Evolutionary conservation across 2,888 invertebrate species (phyloP).

Genomic region (Podotricha telesiphe): DNA sequence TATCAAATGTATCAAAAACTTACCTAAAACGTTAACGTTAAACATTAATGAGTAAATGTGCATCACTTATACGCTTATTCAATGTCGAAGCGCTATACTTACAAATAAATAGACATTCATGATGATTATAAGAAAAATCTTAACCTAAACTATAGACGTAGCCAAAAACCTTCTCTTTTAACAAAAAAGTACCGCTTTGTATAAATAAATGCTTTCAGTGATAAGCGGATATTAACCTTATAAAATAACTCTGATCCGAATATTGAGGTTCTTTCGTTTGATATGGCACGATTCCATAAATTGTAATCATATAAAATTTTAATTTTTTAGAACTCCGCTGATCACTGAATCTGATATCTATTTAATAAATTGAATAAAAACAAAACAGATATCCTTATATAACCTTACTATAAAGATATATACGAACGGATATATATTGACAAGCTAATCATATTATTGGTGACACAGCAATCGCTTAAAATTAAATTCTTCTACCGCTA

Average conservation of each 20-base stretch:
- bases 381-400: slow-evolving; percentile 56
- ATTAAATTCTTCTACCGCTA: slow-evolving; percentile 70
- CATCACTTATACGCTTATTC: slow-evolving; percentile 72
- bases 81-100: slow-evolving; percentile 74
- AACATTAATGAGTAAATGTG: slow-evolving; percentile 76
- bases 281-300: slow-evolving; percentile 56
- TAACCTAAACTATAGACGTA: slow-evolving; percentile 68
- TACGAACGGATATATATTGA: slow-evolving; percentile 53
- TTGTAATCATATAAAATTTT: slow-evolving; percentile 44
- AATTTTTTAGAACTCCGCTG: slow-evolving; percentile 53
- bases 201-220: slow-evolving; percentile 59
- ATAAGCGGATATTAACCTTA: slow-evolving; percentile 58
- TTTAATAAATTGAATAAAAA: slow-evolving; percentile 48
- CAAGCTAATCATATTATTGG: slow-evolving; percentile 80
- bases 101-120: slow-evolving; percentile 79
- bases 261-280: slow-evolving; percentile 50
- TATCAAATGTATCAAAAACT: slow-evolving; percentile 83
- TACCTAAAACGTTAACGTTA: slow-evolving; percentile 72
- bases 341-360: slow-evolving; percentile 58
- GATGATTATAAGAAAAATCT: slow-evolving; percentile 73
- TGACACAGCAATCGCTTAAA: slow-evolving; percentile 81
- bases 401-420: slow-evolving; percentile 65
- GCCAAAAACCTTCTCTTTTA: slow-evolving; percentile 54
- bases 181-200: slow-evolving; percentile 45
- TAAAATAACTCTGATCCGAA: slow-evolving; percentile 45